Base-by-base conservation (phyloP, 1,140 invertebrate species). In the Drosophila tani region DNA sequence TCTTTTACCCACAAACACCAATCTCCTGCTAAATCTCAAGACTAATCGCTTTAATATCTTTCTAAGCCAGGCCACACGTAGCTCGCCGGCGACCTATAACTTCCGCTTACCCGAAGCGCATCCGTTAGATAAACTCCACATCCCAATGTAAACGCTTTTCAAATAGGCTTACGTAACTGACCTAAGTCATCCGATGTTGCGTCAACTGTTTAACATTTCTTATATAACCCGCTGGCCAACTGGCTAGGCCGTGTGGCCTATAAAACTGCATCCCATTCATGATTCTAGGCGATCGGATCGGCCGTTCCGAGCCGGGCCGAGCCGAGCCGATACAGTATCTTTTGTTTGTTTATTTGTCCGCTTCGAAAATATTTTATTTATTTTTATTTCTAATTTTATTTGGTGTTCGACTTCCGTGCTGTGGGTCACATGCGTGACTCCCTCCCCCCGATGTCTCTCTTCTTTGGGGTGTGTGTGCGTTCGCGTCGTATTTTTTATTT, bases 391-490 rank as follows among this genome's bases (percentile, higher is more conserved):
- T 47, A 51, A 64, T 62, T 57, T 46, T 64, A 50, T 69, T 64
- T 62, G 76, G 45, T 62, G 49, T 71, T 27, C 66, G 85, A 90
- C 85, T 88, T 88, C 85, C 85, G 78, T 79, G 82, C 82, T 88
- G 75, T 69, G 64, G 84, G 83, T 88, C 82, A 87, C 83, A 86
- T 82, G 79, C 70, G 83, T 88, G 64, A 46, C 67, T 67, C 49
- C 49, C 32, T 53, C 47, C 47, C 21, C 21, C 24, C 45, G 45
- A 43, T 46, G 53, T 73, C 64, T 65, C 32, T 62, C 58, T 73
- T 17, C 8, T 8, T 8, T 1, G 53, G 63, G 82, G 3, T 15
- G n/a, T n/a, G n/a, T 50, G 69, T 82, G 70, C 66, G 67, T 78
- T 64, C 67, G 79, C 67, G 73, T 66, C 41, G 32, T 51, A 51